Conservation (phyloP, 2,113 vertebrate genomes). For the Tor tambroides region DNA sequence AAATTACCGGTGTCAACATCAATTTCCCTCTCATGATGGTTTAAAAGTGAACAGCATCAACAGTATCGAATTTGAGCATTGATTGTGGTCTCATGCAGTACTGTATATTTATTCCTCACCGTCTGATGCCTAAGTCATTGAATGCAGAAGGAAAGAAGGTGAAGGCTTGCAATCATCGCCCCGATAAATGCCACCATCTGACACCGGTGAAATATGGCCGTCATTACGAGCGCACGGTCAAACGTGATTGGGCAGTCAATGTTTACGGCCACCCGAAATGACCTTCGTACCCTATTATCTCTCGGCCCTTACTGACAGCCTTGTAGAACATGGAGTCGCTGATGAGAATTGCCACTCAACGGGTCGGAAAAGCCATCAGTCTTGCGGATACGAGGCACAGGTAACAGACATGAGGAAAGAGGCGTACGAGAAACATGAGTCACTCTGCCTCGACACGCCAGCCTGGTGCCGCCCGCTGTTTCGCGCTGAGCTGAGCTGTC, state of each 20-base stretch:
- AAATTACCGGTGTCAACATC: slow-evolving; percentile 7
- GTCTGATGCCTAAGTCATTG: neutral
- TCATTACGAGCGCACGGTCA: slow-evolving; percentile 41
- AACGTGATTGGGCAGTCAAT: slow-evolving; percentile 26
- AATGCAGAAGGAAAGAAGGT: neutral
- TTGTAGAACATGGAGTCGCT: slow-evolving; percentile 20
- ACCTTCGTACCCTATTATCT: slow-evolving; percentile 38
- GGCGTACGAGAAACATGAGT: neutral
- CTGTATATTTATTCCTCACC: neutral
- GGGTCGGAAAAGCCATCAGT: slow-evolving; percentile 24
- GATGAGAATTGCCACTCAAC: slow-evolving; percentile 21
- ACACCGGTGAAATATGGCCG: slow-evolving; percentile 25
- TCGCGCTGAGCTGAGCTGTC: neutral
- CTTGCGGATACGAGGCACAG: neutral
- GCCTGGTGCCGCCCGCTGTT: neutral
- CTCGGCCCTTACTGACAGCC: neutral
- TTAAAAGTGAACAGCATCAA: neutral
- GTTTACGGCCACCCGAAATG: slow-evolving; percentile 14
- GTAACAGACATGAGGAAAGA: neutral
- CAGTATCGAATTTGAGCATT: slow-evolving; percentile 5
- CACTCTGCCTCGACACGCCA: slow-evolving; percentile 6
- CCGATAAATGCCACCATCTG: slow-evolving; percentile 46
- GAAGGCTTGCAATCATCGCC: slow-evolving; percentile 18
- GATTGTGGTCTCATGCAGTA: neutral
- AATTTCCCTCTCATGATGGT: neutral